phyloP scores from a whole-genome alignment of 2,797 vertebrate genomes.

The Neopelma chrysocephalum region DNA sequence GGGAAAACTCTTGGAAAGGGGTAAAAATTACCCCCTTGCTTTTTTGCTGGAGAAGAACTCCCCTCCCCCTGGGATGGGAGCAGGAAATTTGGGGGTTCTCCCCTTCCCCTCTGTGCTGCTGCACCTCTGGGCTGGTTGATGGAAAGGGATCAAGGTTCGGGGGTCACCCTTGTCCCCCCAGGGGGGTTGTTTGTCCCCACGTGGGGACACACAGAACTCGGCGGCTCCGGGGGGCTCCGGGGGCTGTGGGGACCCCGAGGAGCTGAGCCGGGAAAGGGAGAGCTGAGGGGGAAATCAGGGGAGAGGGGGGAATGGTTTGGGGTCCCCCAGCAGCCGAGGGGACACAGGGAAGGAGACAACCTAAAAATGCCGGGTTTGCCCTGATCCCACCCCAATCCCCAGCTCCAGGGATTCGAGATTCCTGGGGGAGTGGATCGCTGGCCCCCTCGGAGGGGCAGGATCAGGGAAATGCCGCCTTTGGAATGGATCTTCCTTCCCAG shows the following conservation, averaged over 20 bases:
- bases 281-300: accelerated
- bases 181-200: neutral
- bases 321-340: neutral
- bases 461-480: neutral
- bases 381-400: neutral
- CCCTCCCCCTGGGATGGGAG: neutral
- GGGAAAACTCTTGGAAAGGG: neutral
- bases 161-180: neutral
- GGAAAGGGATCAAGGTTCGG: neutral
- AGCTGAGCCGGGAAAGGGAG: neutral
- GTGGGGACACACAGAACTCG: accelerated
- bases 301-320: too few relatives aligned
- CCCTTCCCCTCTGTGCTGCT: accelerated
- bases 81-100: neutral
- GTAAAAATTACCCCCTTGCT: accelerated
- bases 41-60: neutral
- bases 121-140: accelerated
- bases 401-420: accelerated
- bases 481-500: neutral
- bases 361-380: neutral
- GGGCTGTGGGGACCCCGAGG: accelerated
- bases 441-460: neutral
- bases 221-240: accelerated
- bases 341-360: neutral
- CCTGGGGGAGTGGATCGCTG: neutral